Conservation (phyloP, 2,888 invertebrate species). For the Ditylenchus weischeri region DNA sequence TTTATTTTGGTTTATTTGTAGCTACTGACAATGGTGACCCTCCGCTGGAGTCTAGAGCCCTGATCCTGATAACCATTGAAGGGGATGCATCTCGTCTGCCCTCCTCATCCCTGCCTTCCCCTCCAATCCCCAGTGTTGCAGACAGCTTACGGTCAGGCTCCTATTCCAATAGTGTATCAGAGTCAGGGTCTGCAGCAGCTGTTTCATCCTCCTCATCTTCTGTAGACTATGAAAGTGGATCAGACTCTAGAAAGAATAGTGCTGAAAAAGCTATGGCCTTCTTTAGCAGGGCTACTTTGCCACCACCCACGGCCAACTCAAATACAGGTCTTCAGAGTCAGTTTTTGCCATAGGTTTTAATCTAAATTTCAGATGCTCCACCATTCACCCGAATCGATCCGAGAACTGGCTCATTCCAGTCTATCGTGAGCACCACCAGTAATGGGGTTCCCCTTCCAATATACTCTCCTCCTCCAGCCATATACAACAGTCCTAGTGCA, state of each 20-base stretch:
- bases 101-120: conserved; percentile 4
- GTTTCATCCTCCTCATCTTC: conserved; percentile 15
- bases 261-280: conserved; percentile 11
- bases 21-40: conserved; percentile 89
- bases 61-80: conserved; percentile 68
- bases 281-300: conserved; percentile 23
- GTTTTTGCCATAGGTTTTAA: background rate
- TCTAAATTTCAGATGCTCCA: background rate
- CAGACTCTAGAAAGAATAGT: background rate
- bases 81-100: background rate
- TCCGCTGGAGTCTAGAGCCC: conserved; percentile 84
- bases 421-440: background rate
- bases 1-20: conserved; percentile 67
- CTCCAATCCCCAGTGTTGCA: background rate
- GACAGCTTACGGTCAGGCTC: background rate
- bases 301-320: background rate
- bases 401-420: background rate
- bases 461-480: conserved; percentile 5
- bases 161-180: background rate
- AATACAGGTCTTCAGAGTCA: background rate
- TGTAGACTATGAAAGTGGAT: conserved; percentile 15
- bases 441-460: background rate
- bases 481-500: conserved; percentile 19
- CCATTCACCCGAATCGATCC: conserved; percentile 16
- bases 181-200: conserved; percentile 4